Evolutionary conservation across 1,140 invertebrate genomes (phyloP).

Genomic region (Drosophila cardini): DNA sequence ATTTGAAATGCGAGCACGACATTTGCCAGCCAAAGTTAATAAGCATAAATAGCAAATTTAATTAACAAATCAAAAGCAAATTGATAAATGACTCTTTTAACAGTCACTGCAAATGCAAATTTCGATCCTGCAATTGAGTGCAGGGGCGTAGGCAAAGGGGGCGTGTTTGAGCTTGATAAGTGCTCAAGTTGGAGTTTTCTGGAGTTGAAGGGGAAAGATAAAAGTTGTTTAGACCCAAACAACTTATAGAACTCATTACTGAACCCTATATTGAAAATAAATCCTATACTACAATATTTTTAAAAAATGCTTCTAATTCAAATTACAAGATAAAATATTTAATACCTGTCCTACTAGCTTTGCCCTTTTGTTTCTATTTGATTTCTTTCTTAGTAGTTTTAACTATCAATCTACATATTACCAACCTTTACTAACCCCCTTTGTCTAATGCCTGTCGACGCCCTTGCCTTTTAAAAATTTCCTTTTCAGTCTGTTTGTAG

Average conservation of each 20-base stretch:
- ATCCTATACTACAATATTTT: no score
- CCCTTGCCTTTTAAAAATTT: neutral
- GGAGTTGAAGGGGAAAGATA: no score
- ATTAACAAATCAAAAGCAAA: conserved; percentile 82
- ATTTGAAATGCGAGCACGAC: conserved; percentile 50
- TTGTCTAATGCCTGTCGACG: neutral
- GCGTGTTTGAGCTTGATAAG: neutral
- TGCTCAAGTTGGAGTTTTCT: no score
- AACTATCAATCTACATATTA: no score
- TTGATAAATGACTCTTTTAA: conserved; percentile 71
- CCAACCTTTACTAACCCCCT: neutral
- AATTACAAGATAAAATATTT: no score
- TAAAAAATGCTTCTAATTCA: no score
- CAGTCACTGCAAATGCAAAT: conserved; percentile 45
- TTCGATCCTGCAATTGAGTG: conserved; percentile 19
- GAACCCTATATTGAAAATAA: no score
- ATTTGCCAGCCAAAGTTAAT: conserved; percentile 53
- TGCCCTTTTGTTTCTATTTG: no score
- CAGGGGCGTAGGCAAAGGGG: neutral
- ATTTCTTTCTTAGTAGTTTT: neutral
- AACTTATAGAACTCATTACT: no score
- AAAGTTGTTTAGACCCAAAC: no score
- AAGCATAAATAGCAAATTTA: conserved; percentile 79
- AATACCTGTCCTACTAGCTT: neutral
- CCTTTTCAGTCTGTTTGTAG: conserved; percentile 18